phyloP scores from a whole-genome alignment of 2,797 vertebrate species.

The Anabas testudineus region DNA sequence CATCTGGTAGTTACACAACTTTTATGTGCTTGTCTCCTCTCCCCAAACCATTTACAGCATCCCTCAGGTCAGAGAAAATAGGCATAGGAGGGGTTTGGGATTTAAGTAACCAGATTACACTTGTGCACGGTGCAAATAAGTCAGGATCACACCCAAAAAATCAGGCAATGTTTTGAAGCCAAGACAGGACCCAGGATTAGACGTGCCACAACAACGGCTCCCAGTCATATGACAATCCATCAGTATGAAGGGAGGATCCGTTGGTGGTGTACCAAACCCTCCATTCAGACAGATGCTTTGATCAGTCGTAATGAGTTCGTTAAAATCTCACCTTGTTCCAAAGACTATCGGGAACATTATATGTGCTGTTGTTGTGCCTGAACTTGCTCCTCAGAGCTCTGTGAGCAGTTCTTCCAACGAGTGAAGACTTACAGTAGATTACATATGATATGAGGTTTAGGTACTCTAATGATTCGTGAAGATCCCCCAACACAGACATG shows the following conservation, averaged over 20 bases:
- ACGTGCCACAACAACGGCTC: slow-evolving; percentile 44
- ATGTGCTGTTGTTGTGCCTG: slow-evolving; percentile 25
- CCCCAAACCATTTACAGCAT: slow-evolving; percentile 4
- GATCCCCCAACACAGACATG: slow-evolving; percentile 21
- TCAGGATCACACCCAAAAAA: slow-evolving; percentile 47
- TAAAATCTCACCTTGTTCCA: slow-evolving; percentile 17
- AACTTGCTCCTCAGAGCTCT: slow-evolving; percentile 23
- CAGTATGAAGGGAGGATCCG: slow-evolving; percentile 32
- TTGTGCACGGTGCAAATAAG: slow-evolving; percentile 45
- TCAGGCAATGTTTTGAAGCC: slow-evolving; percentile 14
- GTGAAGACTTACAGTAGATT: slow-evolving; percentile 13
- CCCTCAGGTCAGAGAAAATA: slow-evolving; percentile 45
- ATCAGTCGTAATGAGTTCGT: slow-evolving; percentile 23
- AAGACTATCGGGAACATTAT: background rate
- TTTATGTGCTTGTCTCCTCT: slow-evolving; percentile 1
- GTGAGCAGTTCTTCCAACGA: slow-evolving; percentile 1
- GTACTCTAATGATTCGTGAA: background rate
- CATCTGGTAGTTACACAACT: slow-evolving; percentile 39
- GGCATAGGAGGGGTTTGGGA: slow-evolving; percentile 22
- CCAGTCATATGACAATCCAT: slow-evolving; percentile 26
- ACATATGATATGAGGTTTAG: background rate
- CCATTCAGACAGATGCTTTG: slow-evolving; percentile 42
- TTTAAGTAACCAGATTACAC: slow-evolving; percentile 44
- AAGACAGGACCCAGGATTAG: slow-evolving; percentile 36
- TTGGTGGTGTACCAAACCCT: slow-evolving; percentile 28